Evolutionary conservation across 1,140 invertebrate genomes (phyloP).

Genomic region (Tribolium castaneum): DNA sequence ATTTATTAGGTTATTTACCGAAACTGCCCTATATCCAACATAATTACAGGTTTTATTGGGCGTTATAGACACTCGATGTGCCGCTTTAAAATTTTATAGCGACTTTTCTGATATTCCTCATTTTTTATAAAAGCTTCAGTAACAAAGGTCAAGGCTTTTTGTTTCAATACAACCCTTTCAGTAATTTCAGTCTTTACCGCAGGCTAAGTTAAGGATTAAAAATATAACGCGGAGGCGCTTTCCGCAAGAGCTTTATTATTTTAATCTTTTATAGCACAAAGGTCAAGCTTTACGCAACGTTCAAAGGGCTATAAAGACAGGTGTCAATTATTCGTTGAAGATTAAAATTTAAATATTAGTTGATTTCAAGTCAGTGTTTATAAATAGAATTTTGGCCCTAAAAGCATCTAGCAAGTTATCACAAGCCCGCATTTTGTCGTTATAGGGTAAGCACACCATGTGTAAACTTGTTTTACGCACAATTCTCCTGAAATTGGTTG

Average conservation of each 20-base stretch:
- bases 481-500: conserved; percentile 55
- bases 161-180: neutral
- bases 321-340: neutral
- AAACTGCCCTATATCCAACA: conserved; percentile 22
- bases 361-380: neutral
- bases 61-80: conserved; percentile 1
- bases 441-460: conserved; percentile 49
- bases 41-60: neutral
- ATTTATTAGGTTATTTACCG: conserved; percentile 29
- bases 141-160: no score
- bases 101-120: neutral
- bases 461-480: conserved; percentile 57
- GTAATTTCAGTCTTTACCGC: neutral
- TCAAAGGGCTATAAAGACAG: neutral
- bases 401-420: conserved; percentile 37
- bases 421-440: conserved; percentile 41
- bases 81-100: conserved; percentile 7
- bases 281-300: neutral
- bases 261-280: neutral
- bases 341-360: neutral
- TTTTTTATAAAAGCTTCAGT: neutral
- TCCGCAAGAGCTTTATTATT: neutral
- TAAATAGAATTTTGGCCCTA: neutral
- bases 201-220: neutral
- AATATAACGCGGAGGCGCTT: neutral